Evolutionary conservation across 2,113 vertebrate genomes (phyloP), one percentile per base, ranked within the genome.

Genomic region (Hippolais icterina): DNA sequence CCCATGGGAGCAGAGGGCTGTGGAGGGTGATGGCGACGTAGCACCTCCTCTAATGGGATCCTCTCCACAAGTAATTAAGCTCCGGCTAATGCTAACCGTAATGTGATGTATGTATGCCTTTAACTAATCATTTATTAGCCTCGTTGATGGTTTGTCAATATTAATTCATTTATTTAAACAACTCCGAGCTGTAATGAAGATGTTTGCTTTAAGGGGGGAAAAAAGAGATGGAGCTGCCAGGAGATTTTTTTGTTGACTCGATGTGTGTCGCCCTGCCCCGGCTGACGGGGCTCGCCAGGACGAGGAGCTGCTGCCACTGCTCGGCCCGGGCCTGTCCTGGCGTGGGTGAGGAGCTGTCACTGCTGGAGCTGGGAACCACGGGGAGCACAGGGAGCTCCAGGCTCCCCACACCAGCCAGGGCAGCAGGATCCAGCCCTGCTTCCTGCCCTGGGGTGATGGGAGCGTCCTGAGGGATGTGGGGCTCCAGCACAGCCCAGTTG

Each of bases 151-250:
- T 98, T 98, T 98, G 97, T 98, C 98, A 98, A 98, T 98, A 98
- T 98, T 98, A 98, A 98, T 98, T 98, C 98, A 98, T 98, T 98
- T 98, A 98, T 98, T 98, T 98, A 98, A 98, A 98, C 98, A 98
- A 98, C 98, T 98, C 96, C 50, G 94, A 97, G 96, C 97, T 66
- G 88, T 98, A 98, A 98, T 98, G 98, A 98, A 98, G 98, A 98
- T 98, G 98, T 98, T 97, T 96, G 93, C 97, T 93, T 96, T 97
- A 97, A 96, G 93, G 94, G 95, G 87, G 86, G 28, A 7, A 64
- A 54, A 64, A 65, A 72, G 90, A 96, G 94, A 90, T 20, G 31
- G 87, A 94, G 82, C 84, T 78, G 68, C 86, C 49, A 89, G 70
- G 89, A 92, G 92, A 93, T 91, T 95, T 96, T 95, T 96, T 93